Evolutionary conservation across 2,797 vertebrate species (phyloP).

Genomic region (Pelobates cultripes): DNA sequence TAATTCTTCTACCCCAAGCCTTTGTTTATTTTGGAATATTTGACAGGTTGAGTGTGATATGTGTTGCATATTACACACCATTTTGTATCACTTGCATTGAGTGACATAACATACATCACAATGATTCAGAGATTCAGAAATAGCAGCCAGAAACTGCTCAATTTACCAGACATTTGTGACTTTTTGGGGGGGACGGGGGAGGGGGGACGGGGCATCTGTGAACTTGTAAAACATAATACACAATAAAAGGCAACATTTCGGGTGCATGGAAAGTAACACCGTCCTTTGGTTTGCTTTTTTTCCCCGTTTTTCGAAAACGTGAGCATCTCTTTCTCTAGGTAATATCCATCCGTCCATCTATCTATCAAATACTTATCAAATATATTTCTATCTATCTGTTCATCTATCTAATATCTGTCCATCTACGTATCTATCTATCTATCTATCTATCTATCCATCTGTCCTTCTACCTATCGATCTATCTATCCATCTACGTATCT

Average conservation of each 20-base stretch:
- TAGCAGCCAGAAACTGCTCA: neutral
- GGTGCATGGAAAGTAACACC: too few species aligned
- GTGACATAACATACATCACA: conserved; percentile 41
- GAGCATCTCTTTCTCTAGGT: too few species aligned
- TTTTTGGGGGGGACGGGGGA: neutral
- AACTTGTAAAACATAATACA: neutral
- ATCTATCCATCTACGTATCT: too few species aligned
- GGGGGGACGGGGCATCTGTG: conserved; percentile 14
- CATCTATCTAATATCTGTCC: too few species aligned
- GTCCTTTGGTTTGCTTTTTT: too few species aligned
- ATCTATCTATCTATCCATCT: too few species aligned
- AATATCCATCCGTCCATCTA: too few species aligned
- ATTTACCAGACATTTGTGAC: neutral
- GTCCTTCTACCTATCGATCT: too few species aligned
- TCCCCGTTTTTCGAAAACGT: too few species aligned
- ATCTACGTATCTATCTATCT: too few species aligned
- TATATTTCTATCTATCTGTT: too few species aligned
- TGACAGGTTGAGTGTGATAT: conserved; percentile 30
- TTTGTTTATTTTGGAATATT: conserved; percentile 52
- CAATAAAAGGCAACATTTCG: neutral
- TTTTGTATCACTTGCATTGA: neutral
- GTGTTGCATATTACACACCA: conserved; percentile 22
- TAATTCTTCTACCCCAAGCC: conserved; percentile 36
- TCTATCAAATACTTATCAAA: too few species aligned
- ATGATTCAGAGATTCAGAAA: neutral